phyloP scores from a whole-genome alignment of 2,888 invertebrate genomes.

The Melinaea menophilus region DNA sequence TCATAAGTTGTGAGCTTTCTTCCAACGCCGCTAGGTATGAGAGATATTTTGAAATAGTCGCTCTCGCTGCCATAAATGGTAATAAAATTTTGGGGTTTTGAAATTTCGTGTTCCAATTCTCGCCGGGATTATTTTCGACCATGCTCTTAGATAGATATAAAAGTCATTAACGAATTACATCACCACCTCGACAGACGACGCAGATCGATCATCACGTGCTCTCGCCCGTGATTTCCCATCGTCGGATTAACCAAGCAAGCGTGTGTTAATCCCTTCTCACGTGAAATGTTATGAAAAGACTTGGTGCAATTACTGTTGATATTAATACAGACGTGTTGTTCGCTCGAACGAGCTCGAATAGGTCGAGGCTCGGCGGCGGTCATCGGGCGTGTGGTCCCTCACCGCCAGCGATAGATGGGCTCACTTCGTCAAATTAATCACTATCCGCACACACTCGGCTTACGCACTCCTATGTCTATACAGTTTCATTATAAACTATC shows the following conservation, averaged over 20 bases:
- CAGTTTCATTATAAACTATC: conserved; percentile 68
- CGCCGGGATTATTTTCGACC: conserved; percentile 28
- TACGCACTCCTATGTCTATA: conserved; percentile 69
- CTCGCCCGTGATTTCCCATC: conserved; percentile 51
- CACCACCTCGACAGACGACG: conserved; percentile 23
- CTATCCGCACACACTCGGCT: conserved; percentile 68
- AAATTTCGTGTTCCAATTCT: conserved; percentile 26
- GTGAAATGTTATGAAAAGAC: conserved; percentile 60
- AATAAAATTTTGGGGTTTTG: conserved; percentile 19
- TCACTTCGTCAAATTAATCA: conserved; percentile 72
- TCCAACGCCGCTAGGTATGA: conserved; percentile 12
- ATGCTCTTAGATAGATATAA: conserved; percentile 32
- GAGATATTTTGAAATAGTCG: conserved; percentile 17
- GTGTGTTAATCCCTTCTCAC: conserved; percentile 66
- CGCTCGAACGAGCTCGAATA: conserved; percentile 42
- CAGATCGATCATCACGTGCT: conserved; percentile 31
- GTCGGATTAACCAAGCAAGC: conserved; percentile 66
- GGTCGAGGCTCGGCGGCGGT: conserved; percentile 20
- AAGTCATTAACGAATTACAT: conserved; percentile 37
- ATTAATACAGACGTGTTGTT: conserved; percentile 45
- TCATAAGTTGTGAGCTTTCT: conserved; percentile 27
- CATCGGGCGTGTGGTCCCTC: conserved; percentile 55
- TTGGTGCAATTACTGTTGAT: conserved; percentile 58
- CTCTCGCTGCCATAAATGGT: conserved; percentile 21
- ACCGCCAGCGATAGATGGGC: conserved; percentile 51